phyloP scores from a whole-genome alignment of 2,113 vertebrate species.

The Sinocyclocheilus anophthalmus region DNA sequence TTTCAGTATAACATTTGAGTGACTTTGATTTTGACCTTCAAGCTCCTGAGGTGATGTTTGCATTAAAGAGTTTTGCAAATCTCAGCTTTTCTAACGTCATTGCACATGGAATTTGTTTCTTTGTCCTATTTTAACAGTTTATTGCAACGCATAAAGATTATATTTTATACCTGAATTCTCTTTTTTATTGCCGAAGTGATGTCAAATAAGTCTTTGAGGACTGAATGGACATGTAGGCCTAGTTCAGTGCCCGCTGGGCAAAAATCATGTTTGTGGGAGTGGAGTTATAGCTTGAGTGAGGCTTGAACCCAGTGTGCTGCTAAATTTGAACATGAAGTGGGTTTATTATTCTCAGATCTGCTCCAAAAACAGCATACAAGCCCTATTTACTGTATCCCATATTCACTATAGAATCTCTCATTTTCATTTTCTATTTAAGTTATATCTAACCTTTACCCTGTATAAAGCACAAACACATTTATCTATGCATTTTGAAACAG shows the following conservation, averaged over 20 bases:
- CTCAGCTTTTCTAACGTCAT: slow-evolving; percentile 47
- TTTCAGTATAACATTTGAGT: neutral
- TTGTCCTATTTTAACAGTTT: slow-evolving; percentile 48
- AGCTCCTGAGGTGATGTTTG: neutral
- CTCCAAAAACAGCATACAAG: slow-evolving; percentile 9
- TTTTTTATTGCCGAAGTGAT: slow-evolving; percentile 52
- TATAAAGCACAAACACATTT: slow-evolving; percentile 47
- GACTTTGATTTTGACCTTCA: neutral
- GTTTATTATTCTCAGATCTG: slow-evolving; percentile 2
- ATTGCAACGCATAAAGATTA: slow-evolving; percentile 59
- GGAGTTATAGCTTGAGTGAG: neutral
- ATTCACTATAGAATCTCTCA: slow-evolving; percentile 1
- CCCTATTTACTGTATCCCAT: neutral
- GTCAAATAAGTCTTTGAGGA: slow-evolving; percentile 33
- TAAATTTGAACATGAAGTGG: neutral
- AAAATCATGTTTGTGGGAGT: neutral
- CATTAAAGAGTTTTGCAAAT: slow-evolving; percentile 21
- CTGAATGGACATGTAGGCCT: slow-evolving; percentile 4
- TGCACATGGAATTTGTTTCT: slow-evolving; percentile 48
- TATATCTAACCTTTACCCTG: neutral
- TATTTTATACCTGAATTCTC: slow-evolving; percentile 70
- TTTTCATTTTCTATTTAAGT: neutral
- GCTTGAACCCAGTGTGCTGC: slow-evolving; percentile 2
- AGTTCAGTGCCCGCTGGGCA: neutral
- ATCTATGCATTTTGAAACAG: slow-evolving; percentile 11